phyloP scores from a whole-genome alignment of 2,113 vertebrate species.

The Rana temporaria region DNA sequence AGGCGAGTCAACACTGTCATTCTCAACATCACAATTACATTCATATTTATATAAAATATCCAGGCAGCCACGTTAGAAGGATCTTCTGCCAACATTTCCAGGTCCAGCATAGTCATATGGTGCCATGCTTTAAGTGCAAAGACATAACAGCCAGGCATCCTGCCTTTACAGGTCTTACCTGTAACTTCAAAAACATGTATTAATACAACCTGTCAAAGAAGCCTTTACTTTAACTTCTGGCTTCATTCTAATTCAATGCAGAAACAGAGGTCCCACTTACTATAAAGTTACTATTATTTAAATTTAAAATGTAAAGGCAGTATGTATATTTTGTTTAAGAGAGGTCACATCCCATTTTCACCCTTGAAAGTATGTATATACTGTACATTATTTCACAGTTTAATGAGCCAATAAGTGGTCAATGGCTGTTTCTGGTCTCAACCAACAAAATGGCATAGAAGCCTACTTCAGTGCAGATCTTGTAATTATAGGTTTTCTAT shows the following conservation, averaged over 20 bases:
- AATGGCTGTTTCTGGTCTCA: too few relatives aligned
- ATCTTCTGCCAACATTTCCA: background rate
- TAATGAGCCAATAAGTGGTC: too few relatives aligned
- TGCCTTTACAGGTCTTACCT: slow-evolving; percentile 61
- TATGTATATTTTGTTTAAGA: slow-evolving; percentile 27
- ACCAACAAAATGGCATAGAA: too few relatives aligned
- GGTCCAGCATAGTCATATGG: background rate
- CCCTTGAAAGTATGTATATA: background rate
- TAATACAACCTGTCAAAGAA: too few relatives aligned
- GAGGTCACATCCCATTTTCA: slow-evolving; percentile 15
- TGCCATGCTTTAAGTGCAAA: slow-evolving; percentile 57
- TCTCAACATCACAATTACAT: background rate
- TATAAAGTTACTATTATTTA: background rate
- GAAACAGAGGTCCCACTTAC: too few relatives aligned
- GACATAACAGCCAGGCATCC: slow-evolving; percentile 57
- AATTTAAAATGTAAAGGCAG: slow-evolving; percentile 61
- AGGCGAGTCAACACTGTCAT: background rate
- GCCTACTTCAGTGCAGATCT: too few relatives aligned
- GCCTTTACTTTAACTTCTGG: too few relatives aligned
- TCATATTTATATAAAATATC: background rate
- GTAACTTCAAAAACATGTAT: too few relatives aligned
- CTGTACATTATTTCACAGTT: too few relatives aligned
- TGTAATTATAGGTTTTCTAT: too few relatives aligned
- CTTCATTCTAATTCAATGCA: too few relatives aligned
- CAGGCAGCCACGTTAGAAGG: slow-evolving; percentile 11